Evolutionary conservation across 2,113 vertebrate species (phyloP).

Genomic region (Chionis minor): DNA sequence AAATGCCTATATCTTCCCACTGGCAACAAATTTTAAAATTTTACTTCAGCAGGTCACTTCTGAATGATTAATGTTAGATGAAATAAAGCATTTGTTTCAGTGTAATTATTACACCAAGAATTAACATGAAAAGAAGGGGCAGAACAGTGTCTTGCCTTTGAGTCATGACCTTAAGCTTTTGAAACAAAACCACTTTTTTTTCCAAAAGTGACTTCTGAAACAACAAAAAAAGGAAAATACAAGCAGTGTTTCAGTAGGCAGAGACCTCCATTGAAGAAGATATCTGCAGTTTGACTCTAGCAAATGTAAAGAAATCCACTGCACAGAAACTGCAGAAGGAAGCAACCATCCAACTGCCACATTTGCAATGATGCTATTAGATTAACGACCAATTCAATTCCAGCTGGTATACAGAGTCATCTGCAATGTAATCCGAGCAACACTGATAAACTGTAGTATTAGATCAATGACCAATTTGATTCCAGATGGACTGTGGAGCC

Average conservation of each 20-base stretch:
- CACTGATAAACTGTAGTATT: conserved; percentile 42
- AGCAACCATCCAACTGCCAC: neutral
- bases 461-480: conserved; percentile 57
- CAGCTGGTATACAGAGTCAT: neutral
- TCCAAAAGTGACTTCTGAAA: neutral
- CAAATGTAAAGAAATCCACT: neutral
- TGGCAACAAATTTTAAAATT: neutral
- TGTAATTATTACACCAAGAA: neutral
- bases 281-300: neutral
- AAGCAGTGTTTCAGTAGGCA: neutral
- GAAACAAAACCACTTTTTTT: neutral
- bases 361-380: conserved; percentile 16
- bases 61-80: neutral
- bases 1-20: neutral
- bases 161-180: neutral
- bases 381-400: conserved; percentile 32
- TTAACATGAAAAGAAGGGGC: neutral
- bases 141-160: neutral
- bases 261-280: neutral
- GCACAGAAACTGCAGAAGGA: neutral
- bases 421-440: neutral
- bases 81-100: neutral
- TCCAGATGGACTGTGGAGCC: conserved; percentile 45
- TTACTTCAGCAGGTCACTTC: neutral
- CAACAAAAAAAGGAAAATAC: neutral